Evolutionary conservation across 2,113 vertebrate genomes (phyloP), one percentile per base, ranked within the genome.

Genomic region (Verasper variegatus): DNA sequence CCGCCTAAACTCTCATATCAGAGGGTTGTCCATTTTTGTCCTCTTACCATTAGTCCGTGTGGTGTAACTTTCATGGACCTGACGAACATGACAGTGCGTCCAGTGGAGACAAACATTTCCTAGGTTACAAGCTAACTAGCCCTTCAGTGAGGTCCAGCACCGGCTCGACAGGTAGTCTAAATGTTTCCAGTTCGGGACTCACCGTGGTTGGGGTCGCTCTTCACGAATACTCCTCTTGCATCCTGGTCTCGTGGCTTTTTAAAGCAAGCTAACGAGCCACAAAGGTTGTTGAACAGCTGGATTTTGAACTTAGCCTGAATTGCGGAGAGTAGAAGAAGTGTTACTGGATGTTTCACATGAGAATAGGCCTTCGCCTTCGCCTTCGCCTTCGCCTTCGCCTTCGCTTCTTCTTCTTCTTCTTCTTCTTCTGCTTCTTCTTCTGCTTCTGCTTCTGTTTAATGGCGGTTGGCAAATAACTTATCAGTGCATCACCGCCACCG

Each of bases 181-280:
- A 9, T 35, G 9, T 6, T 23, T 15, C 10, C 0, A 27, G 49
- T 21, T 2, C 1, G n/a, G 13, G 35, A 52, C 88, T 86, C 56
- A 88, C 86, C 84, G 82, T 72, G 27, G 62, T 60, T 76, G n/a
- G n/a, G 26, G 40, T 82, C 68, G 61, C 52, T 71, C 55, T 69
- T 90, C 80, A 90, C 72, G 72, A 40, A 74, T 57, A 66, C 57
- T 67, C 71, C 68, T 77, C 84, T 85, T 31, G 61, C 88, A 88
- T 90, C 45, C n/a, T 90, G 45, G 6, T 5, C 37, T 58, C 17
- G 61, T 13, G 18, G 17, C 24, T 49, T 31, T 31, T 42, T 5
- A 42, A 42, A 42, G 10, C 3, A 17, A 37, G 57, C 14, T 75
- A 59, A 31, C 11, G 1, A 49, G n/a, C 56, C 55, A 20, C 18